Evolutionary conservation across 2,888 invertebrate species (phyloP).

Genomic region (Perizoma affinitatum): DNA sequence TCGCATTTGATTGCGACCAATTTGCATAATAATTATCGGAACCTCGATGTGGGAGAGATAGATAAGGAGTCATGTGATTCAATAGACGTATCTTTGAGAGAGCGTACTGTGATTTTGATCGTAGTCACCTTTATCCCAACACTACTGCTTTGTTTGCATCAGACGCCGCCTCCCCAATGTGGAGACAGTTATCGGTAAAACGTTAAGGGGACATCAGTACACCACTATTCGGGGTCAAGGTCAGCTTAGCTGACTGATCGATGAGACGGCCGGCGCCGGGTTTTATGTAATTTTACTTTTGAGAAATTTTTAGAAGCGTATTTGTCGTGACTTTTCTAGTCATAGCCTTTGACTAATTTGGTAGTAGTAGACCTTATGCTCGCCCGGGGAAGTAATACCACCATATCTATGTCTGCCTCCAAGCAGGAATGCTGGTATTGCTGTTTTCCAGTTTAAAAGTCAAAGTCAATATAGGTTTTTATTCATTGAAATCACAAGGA

Average conservation of each 20-base stretch:
- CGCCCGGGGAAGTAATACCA: too few species aligned
- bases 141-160: conserved; percentile 11
- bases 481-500: too few species aligned
- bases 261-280: neutral
- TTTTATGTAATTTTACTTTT: neutral
- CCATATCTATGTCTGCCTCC: too few species aligned
- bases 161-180: conserved; percentile 7
- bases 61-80: conserved; percentile 16
- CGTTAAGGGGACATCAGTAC: conserved; percentile 15
- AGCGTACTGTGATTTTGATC: conserved; percentile 1
- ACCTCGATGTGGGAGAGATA: neutral
- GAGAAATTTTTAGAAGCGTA: neutral
- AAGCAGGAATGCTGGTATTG: too few species aligned
- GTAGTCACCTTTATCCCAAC: conserved; percentile 5
- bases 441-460: too few species aligned
- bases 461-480: too few species aligned
- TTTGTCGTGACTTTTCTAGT: too few species aligned
- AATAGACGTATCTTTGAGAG: too few species aligned
- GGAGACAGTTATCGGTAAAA: conserved; percentile 19
- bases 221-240: conserved; percentile 14
- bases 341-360: too few species aligned
- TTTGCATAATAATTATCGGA: conserved; percentile 16
- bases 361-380: too few species aligned
- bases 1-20: conserved; percentile 15
- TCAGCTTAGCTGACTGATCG: conserved; percentile 3